phyloP scores from a whole-genome alignment of 2,888 invertebrate genomes.

The Halictus quadricinctus region DNA sequence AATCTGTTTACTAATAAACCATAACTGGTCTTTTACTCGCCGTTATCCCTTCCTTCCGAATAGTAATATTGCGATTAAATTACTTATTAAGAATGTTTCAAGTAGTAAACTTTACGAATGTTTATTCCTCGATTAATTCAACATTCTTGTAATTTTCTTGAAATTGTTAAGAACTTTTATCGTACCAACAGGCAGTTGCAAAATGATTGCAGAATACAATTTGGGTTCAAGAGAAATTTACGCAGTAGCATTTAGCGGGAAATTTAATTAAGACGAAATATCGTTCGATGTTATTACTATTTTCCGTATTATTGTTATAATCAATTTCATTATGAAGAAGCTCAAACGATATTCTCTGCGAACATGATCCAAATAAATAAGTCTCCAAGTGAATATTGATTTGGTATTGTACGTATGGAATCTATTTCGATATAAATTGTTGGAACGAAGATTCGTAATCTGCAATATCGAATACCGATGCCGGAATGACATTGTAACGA shows the following conservation, averaged over 20 bases:
- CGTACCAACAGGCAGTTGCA: constrained; percentile 8
- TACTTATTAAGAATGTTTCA: constrained; percentile 26
- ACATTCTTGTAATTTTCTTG: not conserved
- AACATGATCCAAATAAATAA: not conserved
- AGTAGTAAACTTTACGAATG: constrained; percentile 2
- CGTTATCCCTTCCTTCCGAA: not conserved
- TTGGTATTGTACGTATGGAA: not conserved
- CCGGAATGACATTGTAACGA: not conserved
- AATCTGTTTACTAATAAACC: not conserved
- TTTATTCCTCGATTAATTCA: not conserved
- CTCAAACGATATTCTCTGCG: not conserved
- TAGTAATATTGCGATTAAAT: constrained; percentile 3
- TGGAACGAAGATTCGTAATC: not conserved
- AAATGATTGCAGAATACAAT: not conserved
- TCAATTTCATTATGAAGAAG: not conserved
- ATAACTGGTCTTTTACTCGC: not conserved
- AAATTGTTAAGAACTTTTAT: constrained; percentile 31
- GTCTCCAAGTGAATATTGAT: not conserved
- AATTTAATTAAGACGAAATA: constrained; percentile 6
- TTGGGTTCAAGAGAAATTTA: constrained; percentile 23
- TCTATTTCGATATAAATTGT: not conserved
- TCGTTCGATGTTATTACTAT: not conserved
- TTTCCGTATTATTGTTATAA: not conserved
- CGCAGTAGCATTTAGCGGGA: constrained; percentile 34
- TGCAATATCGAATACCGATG: not conserved